Evolutionary conservation across 2,113 vertebrate species (phyloP), one percentile per base, ranked within the genome.

Genomic region (Pelecanus crispus): DNA sequence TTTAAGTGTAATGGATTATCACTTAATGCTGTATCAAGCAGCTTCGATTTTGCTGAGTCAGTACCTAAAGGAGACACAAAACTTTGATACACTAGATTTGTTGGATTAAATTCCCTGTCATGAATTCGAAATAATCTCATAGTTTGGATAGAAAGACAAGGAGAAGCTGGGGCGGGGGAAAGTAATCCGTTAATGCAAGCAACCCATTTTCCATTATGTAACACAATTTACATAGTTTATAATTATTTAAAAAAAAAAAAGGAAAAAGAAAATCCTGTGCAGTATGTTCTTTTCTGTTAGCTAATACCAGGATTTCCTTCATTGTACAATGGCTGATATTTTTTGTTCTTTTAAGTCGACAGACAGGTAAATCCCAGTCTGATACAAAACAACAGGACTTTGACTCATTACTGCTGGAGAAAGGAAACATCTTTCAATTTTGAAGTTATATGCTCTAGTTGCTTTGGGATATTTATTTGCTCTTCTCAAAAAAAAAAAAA

Each of bases 1-100:
- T 88, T 91, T 62, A 86, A 45, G 36, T 81, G 72, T 78, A 94
- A 96, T 90, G 82, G 88, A 92, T 78, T 83, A 90, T 20, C 34
- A 86, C 32, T 77, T 83, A 53, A 73, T 59, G 67, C 72, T 62
- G 17, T 70, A 86, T 24, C 34, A 71, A 74, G 44, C 29, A 52
- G n/a, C 65, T 75, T 78, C 8, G 15, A 18, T 71, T 94, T 81
- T 63, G 68, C 38, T 55, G 67, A 94, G 25, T 94, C 86, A 91
- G 77, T 61, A 63, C 14, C 32, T 79, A 14, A 68, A 83, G 67
- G 11, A 84, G 47, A 26, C 14, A 50, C 13, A 32, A 68, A 94
- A 77, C 47, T 86, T 73, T 45, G 29, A 10, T 45, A 73, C 3
- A 62, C 25, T 25, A 24, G 10, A 80, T 31, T 15, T 56, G 17